Conservation (phyloP, 2,888 invertebrate species). For the Carabus problematicus region DNA sequence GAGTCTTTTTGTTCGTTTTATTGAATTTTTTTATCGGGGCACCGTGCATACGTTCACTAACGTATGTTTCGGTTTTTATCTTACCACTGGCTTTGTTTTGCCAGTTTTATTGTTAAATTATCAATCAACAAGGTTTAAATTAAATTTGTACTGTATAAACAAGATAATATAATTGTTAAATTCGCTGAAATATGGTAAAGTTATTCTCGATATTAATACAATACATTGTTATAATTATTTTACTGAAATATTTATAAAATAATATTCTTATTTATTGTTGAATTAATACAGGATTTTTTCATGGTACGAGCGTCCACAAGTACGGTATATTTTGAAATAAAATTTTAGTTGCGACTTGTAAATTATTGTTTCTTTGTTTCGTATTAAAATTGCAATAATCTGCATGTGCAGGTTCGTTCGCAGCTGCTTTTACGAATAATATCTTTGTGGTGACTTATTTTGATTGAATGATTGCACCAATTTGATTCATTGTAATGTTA, state of each 20-base stretch:
- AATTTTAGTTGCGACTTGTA: constrained; percentile 1
- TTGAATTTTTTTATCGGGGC: constrained; percentile 8
- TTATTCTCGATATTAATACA: constrained; percentile 6
- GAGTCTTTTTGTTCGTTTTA: constrained; percentile 58
- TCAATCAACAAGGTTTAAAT: too few species aligned
- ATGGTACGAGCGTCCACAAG: background rate
- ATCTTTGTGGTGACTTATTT: constrained; percentile 20
- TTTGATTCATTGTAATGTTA: constrained; percentile 34
- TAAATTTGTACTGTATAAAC: constrained; percentile 2
- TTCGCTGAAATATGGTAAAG: constrained; percentile 19
- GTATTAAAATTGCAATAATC: background rate
- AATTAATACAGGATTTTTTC: background rate
- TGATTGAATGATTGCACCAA: constrained; percentile 37
- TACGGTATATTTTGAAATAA: constrained; percentile 1
- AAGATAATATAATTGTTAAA: constrained; percentile 16
- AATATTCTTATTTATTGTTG: background rate
- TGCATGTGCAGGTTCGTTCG: constrained; percentile 24
- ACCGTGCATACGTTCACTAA: constrained; percentile 14
- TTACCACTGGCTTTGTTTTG: too few species aligned
- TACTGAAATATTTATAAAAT: constrained; percentile 8
- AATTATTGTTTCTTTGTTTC: constrained; percentile 16
- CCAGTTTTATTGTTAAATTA: too few species aligned
- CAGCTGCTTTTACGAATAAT: constrained; percentile 13
- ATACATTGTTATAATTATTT: background rate
- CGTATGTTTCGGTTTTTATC: constrained; percentile 21